Evolutionary conservation across 1,140 invertebrate species (phyloP), one percentile per base, ranked within the genome.

Genomic region (Trichoplusia ni): DNA sequence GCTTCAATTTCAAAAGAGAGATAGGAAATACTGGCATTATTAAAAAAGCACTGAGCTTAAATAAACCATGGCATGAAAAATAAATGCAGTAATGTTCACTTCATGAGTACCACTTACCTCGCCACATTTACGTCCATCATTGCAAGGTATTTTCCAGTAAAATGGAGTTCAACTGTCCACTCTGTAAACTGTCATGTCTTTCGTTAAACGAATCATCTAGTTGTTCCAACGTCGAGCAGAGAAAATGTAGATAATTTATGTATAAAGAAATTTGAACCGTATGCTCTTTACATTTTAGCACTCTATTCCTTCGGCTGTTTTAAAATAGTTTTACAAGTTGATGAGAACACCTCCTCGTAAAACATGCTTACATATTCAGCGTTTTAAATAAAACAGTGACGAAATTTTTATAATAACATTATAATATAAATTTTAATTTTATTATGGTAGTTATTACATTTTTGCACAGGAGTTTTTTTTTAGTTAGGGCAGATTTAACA

Each of bases 361-460:
- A 44, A 33, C 11, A n/a, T 44, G 40, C 25, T 44, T 44, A 11
- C 40, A 44, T 44, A 23, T 44, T 44, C 9, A 25, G n/a, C 11
- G 13, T 14, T 44, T 23, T 44, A n/a, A 33, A 11, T n/a, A 11
- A n/a, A 23, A 23, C 40, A 11, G 19, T 37, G 13, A 37, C 35
- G 35, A 7, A 37, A 13, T 37, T 37, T 13, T 14, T 37, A 14
- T 37, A 16, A n/a, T 31, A 35, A 35, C n/a, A n/a, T n/a, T n/a
- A n/a, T n/a, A n/a, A n/a, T n/a, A n/a, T n/a, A n/a, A n/a, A n/a
- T n/a, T n/a, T n/a, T n/a, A n/a, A n/a, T n/a, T n/a, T n/a, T n/a
- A n/a, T n/a, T n/a, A n/a, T n/a, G n/a, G n/a, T n/a, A n/a, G n/a
- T n/a, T n/a, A n/a, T n/a, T n/a, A n/a, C n/a, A n/a, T n/a, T n/a